Evolutionary conservation across 2,797 vertebrate species (phyloP).

Genomic region (Ispidina lecontei): DNA sequence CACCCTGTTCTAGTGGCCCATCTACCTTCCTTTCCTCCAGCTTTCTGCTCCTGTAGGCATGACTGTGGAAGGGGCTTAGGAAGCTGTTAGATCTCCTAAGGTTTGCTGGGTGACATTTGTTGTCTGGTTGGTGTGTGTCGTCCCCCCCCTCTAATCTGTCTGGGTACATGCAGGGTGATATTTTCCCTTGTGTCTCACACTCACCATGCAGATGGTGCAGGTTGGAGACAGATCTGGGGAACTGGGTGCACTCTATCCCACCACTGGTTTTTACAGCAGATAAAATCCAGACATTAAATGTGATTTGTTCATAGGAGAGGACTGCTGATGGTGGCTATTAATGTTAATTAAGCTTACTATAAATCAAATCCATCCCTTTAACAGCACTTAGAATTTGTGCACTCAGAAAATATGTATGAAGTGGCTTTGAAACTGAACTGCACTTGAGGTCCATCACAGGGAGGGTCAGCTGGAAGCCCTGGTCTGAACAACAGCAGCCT

Average conservation of each 20-base stretch:
- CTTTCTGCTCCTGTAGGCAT: background rate
- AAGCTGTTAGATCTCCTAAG: background rate
- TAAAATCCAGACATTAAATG: background rate
- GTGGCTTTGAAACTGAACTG: background rate
- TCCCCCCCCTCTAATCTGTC: background rate
- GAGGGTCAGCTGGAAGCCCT: background rate
- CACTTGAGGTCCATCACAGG: rapidly evolving
- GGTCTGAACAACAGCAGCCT: background rate
- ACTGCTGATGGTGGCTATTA: background rate
- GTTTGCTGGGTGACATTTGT: background rate
- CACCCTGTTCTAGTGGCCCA: rapidly evolving
- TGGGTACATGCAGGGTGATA: background rate
- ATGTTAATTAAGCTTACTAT: background rate
- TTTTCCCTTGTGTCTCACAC: background rate
- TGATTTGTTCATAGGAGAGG: background rate
- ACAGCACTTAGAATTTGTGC: background rate
- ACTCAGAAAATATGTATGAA: background rate
- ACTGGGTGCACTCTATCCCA: background rate
- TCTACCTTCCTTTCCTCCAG: background rate
- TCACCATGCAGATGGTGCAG: background rate
- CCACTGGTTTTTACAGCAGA: background rate
- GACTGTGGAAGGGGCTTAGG: background rate
- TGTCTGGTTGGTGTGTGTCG: background rate
- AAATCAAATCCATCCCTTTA: background rate
- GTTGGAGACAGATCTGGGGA: background rate